These are phyloP conservation scores for Eubucco bourcierii DNA, from an alignment of 2,113 vertebrate genomes.

Conservation along the genomic window DNA sequence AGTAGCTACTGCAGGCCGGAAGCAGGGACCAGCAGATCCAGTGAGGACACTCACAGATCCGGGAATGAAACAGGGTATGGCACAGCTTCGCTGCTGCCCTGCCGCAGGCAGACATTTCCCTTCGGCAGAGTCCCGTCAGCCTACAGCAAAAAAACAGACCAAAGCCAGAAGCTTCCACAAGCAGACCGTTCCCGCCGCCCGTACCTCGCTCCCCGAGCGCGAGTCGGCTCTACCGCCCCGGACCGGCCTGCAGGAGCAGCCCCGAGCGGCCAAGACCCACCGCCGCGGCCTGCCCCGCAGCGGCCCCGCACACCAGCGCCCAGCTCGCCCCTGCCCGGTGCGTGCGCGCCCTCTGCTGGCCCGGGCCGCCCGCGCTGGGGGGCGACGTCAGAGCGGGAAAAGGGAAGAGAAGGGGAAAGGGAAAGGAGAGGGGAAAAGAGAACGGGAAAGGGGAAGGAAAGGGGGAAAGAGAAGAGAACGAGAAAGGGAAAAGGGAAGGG, in stretches of 20 bases:
- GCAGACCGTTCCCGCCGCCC: too few species aligned
- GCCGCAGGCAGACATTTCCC: background rate
- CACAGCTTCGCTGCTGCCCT: background rate
- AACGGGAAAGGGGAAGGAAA: background rate
- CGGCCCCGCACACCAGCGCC: too few species aligned
- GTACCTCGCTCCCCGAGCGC: too few species aligned
- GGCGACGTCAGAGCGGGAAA: too few species aligned
- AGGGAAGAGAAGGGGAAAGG: background rate
- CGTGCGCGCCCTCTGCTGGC: slow-evolving; percentile 71
- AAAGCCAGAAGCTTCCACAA: too few species aligned
- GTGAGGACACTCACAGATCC: background rate
- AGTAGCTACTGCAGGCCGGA: background rate
- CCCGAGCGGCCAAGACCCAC: too few species aligned
- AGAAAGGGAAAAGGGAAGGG: background rate
- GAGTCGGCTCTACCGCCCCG: too few species aligned
- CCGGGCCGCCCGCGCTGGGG: background rate
- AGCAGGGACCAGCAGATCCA: background rate
- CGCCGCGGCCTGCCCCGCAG: too few species aligned
- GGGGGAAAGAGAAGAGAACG: background rate
- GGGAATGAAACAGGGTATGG: background rate
- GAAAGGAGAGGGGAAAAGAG: too few species aligned
- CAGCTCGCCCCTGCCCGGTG: background rate
- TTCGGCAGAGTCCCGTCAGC: background rate
- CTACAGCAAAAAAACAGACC: too few species aligned
- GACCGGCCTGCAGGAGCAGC: too few species aligned